Percentiles rank a stretch among this genome's conserved stretches.
phyloP scores from a whole-genome alignment of 2,797 vertebrate species.

The Onychomys torridus region DNA sequence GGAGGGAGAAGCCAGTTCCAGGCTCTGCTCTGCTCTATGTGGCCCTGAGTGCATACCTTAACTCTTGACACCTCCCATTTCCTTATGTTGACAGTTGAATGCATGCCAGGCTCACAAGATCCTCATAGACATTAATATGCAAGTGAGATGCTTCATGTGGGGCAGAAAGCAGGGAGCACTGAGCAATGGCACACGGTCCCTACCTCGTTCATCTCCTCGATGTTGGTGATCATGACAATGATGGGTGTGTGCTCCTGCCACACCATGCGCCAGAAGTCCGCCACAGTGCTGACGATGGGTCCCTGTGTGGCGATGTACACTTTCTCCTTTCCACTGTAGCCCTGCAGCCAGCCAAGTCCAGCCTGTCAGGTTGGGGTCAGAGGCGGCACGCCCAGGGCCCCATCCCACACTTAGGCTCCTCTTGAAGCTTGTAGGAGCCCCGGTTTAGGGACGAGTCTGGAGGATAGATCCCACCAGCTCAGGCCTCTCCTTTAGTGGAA shows the following conservation, averaged over 20 bases:
- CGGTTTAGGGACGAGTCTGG: background rate
- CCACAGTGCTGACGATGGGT: constrained; percentile 98
- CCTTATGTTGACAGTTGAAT: background rate
- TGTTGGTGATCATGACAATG: constrained; percentile 99
- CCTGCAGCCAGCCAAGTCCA: constrained; percentile 88
- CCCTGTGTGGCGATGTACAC: constrained; percentile 99
- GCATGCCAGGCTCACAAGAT: background rate
- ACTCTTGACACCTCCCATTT: background rate
- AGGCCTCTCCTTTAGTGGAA: background rate
- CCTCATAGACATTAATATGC: background rate
- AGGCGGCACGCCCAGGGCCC: background rate
- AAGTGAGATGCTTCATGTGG: background rate
- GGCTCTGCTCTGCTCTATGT: background rate
- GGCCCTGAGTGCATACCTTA: background rate
- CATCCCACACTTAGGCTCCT: background rate
- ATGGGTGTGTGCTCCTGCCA: constrained; percentile 97
- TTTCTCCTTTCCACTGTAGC: constrained; percentile 94
- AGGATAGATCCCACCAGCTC: background rate
- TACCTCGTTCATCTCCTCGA: constrained; percentile 99
- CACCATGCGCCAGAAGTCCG: constrained; percentile 99
- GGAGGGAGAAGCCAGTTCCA: background rate
- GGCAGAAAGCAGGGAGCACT: background rate
- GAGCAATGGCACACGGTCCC: background rate
- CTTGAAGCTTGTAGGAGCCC: background rate
- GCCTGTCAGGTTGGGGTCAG: background rate